These are phyloP conservation scores for Mycteria americana DNA, from an alignment of 2,797 vertebrate species.

Conservation along the genomic window DNA sequence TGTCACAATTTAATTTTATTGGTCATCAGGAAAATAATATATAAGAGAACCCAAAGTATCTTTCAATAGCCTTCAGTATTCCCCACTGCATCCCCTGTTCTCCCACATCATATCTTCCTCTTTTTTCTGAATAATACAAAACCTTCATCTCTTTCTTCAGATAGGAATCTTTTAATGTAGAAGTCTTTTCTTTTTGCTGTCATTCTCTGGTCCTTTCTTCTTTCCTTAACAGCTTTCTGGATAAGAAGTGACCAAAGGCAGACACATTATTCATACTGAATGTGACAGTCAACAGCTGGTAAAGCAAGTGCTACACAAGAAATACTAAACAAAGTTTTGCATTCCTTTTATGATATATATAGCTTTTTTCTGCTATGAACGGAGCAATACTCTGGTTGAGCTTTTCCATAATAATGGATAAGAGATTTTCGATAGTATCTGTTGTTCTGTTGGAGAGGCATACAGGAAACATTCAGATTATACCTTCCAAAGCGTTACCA, in stretches of 20 bases:
- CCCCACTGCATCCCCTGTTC: neutral
- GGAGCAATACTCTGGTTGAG: neutral
- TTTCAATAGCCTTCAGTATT: neutral
- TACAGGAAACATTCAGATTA: neutral
- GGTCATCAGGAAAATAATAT: neutral
- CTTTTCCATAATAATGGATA: neutral
- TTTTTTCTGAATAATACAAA: neutral
- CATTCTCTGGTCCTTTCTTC: neutral
- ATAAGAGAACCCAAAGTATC: neutral
- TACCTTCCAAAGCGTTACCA: neutral
- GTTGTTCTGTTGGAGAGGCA: neutral
- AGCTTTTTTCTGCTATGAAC: neutral
- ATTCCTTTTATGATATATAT: neutral
- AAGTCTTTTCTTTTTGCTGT: neutral
- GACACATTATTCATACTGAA: neutral
- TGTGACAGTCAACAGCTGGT: neutral
- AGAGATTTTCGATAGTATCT: neutral
- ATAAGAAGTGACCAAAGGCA: neutral
- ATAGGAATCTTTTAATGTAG: neutral
- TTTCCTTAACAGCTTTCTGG: neutral
- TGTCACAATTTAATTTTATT: neutral
- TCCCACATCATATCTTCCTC: neutral
- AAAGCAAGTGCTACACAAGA: neutral
- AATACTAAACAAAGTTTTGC: neutral
- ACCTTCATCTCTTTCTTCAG: neutral